These are phyloP conservation scores for Papilio glaucus DNA, from an alignment of 1,140 invertebrate genomes.

Conservation along the genomic window DNA sequence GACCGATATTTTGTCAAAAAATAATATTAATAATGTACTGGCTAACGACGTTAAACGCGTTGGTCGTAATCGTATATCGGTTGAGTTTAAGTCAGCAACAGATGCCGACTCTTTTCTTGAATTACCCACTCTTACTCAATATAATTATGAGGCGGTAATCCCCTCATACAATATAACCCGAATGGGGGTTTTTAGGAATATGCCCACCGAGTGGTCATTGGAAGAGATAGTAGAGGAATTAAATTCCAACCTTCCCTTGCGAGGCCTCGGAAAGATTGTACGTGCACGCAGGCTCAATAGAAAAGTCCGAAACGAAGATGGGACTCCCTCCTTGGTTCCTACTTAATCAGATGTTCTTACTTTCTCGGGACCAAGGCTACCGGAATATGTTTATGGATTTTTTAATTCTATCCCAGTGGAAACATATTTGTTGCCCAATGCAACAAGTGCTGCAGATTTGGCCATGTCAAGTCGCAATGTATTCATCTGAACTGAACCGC, in stretches of 20 bases:
- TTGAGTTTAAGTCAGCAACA: background rate
- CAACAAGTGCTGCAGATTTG: no score
- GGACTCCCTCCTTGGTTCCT: no score
- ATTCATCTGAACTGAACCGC: no score
- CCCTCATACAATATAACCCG: background rate
- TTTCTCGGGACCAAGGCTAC: no score
- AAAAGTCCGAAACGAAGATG: no score
- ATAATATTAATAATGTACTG: background rate
- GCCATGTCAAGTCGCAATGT: no score
- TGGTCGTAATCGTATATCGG: background rate
- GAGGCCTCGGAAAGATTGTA: background rate
- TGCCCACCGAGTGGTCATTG: slow-evolving; percentile 12
- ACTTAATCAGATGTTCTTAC: no score
- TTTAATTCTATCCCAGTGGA: no score
- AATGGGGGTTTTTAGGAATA: no score
- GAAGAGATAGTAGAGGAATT: background rate
- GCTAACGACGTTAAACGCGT: background rate
- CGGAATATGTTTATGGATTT: no score
- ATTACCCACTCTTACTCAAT: background rate
- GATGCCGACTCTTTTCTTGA: background rate
- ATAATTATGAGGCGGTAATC: background rate
- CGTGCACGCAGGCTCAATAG: no score
- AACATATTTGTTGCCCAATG: no score
- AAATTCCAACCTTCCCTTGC: background rate
- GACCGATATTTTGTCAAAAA: background rate